A percentile compares a stretch with the other conserved stretches of the same genome.
These are phyloP conservation scores for Helostoma temminkii DNA, from an alignment of 2,797 vertebrate genomes.

Conservation along the genomic window DNA sequence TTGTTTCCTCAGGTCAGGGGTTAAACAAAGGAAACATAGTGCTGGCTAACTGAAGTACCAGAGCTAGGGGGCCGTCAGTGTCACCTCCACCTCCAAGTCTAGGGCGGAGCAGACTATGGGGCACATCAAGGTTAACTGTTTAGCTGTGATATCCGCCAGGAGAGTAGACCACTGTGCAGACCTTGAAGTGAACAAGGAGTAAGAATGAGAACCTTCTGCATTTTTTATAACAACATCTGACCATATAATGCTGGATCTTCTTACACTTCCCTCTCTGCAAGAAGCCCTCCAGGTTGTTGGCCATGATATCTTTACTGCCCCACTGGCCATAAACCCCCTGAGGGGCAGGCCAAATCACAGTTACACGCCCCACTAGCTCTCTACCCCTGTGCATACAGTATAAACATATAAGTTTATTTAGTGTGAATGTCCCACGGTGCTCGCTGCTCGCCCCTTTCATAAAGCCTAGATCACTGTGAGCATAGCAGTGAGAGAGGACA, in stretches of 20 bases:
- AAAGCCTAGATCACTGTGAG: slow-evolving; percentile 34
- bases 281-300: slow-evolving; percentile 51
- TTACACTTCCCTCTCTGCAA: slow-evolving; percentile 41
- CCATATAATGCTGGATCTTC: slow-evolving; percentile 66
- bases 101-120: slow-evolving; percentile 46
- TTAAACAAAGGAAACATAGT: slow-evolving; percentile 98
- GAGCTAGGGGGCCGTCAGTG: slow-evolving; percentile 61
- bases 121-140: slow-evolving; percentile 85
- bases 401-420: slow-evolving; percentile 86
- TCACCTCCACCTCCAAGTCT: slow-evolving; percentile 36
- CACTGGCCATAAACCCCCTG: slow-evolving; percentile 67
- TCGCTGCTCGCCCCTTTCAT: slow-evolving; percentile 48
- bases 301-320: slow-evolving; percentile 79
- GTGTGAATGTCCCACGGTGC: slow-evolving; percentile 78
- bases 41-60: slow-evolving; percentile 83
- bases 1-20: slow-evolving; percentile 94
- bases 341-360: slow-evolving; percentile 65
- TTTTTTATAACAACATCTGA: too few relatives aligned
- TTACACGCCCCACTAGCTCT: slow-evolving; percentile 83
- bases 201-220: slow-evolving; percentile 23
- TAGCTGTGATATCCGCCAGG: slow-evolving; percentile 65
- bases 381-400: slow-evolving; percentile 70
- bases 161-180: slow-evolving; percentile 36
- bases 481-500: slow-evolving; percentile 26
- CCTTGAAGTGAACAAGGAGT: slow-evolving; percentile 43